Base-by-base conservation (phyloP, 2,113 vertebrate genomes). In the Argyrosomus japonicus region DNA sequence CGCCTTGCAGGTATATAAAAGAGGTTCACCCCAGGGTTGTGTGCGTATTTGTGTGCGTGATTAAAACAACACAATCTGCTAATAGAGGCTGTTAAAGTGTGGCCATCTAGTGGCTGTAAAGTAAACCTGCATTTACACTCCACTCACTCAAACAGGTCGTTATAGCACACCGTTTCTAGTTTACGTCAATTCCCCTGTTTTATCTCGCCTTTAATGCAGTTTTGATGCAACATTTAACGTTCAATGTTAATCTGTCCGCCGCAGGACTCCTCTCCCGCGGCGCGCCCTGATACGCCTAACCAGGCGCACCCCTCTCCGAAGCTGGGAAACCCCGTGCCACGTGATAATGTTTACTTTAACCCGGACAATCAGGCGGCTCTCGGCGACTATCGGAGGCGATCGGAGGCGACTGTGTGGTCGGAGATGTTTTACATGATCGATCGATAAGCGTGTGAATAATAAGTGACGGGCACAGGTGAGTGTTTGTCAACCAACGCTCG, bases 271-370 rank as follows among this genome's bases (percentile, higher is more conserved):
- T 2, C 47, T 3, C 1, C 17, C 2, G 19, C 77, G 82, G 69
- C 18, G 0, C 32, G 53, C 14, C 51, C 69, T 0, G 53, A 1
- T 13, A 3, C 0, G 0, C 3, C 14, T 5, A 40, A 68, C 6
- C 81, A 47, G 4, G 23, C 86, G 77, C 74, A 61, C 77, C 50
- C 14, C 45, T 1, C 36, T 9, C 2, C 18, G 10, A 19, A 29
- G 1, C 50, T 8, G 71, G 86, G 71, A 47, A 91, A 76, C 17
- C 14, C 77, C 68, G 47, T 13, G 61, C 62, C 93, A 94, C 90
- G 89, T 94, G 92, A 94, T 81, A 76, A 77, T 93, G 87, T 92
- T 92, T 91, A 90, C 80, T 77, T 83, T 74, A 11, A 12, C 15
- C 17, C 1, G 21, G 64, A 61, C 76, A 60, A 64, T 65, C 65